Base-by-base conservation (phyloP, 2,113 vertebrate genomes). In the Aegotheles bennettii region DNA sequence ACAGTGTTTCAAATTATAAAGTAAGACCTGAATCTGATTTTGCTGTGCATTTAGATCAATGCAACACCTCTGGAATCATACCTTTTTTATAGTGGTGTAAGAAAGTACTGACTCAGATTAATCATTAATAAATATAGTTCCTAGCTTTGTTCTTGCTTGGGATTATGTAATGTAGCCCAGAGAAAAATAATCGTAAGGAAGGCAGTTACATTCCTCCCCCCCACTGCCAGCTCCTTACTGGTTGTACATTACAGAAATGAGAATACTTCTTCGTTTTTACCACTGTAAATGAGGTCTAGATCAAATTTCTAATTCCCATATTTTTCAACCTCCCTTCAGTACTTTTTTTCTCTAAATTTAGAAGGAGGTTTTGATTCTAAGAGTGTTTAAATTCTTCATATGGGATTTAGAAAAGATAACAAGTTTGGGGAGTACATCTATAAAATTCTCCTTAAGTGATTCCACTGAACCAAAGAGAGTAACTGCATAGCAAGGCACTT, bases 81-180 rank as follows among this genome's bases (percentile, higher is more conserved):
- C 13, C 4, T 83, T 16, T 86, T 89, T 81, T 74, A 19, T 26
- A 69, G 54, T 23, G 13, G 16, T 85, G 29, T 85, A 68, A 91
- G 35, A 80, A 93, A 90, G 54, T 63, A 80, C 54, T 93, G 63
- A 68, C 47, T 90, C 54, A 88, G 67, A 88, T 86, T 70, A 13
- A 15, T 92, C 79, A 81, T 93, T 89, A 92, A 86, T 80, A 94
- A 86, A 89, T 80, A 63, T 69, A 83, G 78, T 38, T 90, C 63
- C 59, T 65, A 76, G 54, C 54, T 77, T 95, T 91, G 33, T 70
- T 91, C 85, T 91, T 77, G 33, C 14, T 80, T 76, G 67, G 18
- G 20, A 77, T 83, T 96, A 74, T 61, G 42, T 83, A 93, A 94
- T 31, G n/a, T 20, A 83, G 35, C 50, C 60, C 63, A 86, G 68